Percentiles rank a stretch among this genome's conserved stretches.
Evolutionary conservation across 30 jellyfish, hydroid and myxozoan species (phyloP).

Genomic region (Sanderia malayensis): DNA sequence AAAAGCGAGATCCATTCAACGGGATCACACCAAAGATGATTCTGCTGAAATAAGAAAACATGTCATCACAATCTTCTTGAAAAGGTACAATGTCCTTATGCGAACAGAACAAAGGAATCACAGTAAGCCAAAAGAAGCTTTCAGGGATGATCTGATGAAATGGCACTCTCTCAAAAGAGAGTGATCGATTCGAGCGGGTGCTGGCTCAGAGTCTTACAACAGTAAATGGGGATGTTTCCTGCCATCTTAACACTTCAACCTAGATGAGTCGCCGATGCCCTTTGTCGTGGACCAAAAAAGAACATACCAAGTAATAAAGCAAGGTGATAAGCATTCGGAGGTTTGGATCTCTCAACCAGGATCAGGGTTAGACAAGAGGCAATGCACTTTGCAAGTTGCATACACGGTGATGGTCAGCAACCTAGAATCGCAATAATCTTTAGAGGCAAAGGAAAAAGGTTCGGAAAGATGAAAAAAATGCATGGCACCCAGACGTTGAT

Average conservation of each 20-base stretch:
- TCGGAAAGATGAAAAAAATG: slow-evolving; percentile 32
- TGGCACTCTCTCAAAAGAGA: slow-evolving; percentile 50
- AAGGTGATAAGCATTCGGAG: slow-evolving; percentile 39
- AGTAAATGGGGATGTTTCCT: slow-evolving; percentile 42
- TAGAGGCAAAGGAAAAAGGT: slow-evolving; percentile 36
- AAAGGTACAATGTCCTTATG: slow-evolving; percentile 42
- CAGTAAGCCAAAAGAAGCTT: slow-evolving; percentile 46
- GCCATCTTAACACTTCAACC: slow-evolving; percentile 42
- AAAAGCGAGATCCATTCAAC: slow-evolving; percentile 29
- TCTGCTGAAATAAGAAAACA: slow-evolving; percentile 53
- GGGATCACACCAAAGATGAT: slow-evolving; percentile 29
- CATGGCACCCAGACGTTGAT: slow-evolving; percentile 47
- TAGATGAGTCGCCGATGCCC: slow-evolving; percentile 61
- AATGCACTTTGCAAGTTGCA: slow-evolving; percentile 44
- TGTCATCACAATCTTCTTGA: slow-evolving; percentile 39
- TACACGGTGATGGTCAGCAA: slow-evolving; percentile 37
- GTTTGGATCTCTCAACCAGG: slow-evolving; percentile 23
- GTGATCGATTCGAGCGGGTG: slow-evolving; percentile 42
- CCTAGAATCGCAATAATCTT: slow-evolving; percentile 38
- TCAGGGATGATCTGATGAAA: slow-evolving; percentile 37
- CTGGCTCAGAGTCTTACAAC: slow-evolving; percentile 35
- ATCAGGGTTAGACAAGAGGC: slow-evolving; percentile 44
- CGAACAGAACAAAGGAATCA: slow-evolving; percentile 34
- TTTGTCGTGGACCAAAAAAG: slow-evolving; percentile 52
- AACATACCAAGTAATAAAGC: slow-evolving; percentile 44